Evolutionary conservation across 1,140 invertebrate species (phyloP), one percentile per base, ranked within the genome.

Genomic region (Ips nitidus): DNA sequence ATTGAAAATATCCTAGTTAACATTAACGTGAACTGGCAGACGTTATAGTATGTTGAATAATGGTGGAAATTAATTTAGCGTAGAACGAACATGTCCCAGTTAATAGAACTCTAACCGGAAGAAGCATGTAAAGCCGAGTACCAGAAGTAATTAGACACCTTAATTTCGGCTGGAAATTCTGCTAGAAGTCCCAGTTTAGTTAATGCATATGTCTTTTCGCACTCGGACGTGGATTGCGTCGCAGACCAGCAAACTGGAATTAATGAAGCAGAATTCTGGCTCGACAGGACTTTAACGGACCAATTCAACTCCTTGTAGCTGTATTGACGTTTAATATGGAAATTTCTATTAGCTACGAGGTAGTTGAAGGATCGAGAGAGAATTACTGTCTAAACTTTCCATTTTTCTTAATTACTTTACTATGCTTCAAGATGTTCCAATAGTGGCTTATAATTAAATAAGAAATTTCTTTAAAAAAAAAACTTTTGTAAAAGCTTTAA

Each of bases 401-500:
- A 22, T 22, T 22, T 22, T 22, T 22, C 22, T 22, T 22, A 22
- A 22, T 22, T 22, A 22, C 22, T 22, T 22, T 22, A 22, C 22
- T 22, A 22, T 22, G 22, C 22, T 22, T 22, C 22, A 22, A 22
- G 22, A 22, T 22, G 22, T 22, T 22, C 22, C 22, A 22, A 22
- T 22, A 22, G 22, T 22, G 22, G 22, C 22, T 22, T 22, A 22
- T 22, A 22, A 56, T 56, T 56, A 56, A 56, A 56, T 56, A 56
- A 37, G 38, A 37, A 56, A 56, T 6, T 47, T 47, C n/a, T n/a
- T n/a, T n/a, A n/a, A n/a, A n/a, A 22, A 7, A 50, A 36, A 40
- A 56, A 56, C n/a, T 56, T 56, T 56, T 56, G 7, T 37, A 3
- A 3, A 37, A 37, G 7, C 53, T 36, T 56, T 56, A 56, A 56